A percentile compares a stretch with the other conserved stretches of the same genome.
These are phyloP conservation scores for Syngnathus floridae DNA, from an alignment of 2,113 vertebrate species.

Conservation along the genomic window DNA sequence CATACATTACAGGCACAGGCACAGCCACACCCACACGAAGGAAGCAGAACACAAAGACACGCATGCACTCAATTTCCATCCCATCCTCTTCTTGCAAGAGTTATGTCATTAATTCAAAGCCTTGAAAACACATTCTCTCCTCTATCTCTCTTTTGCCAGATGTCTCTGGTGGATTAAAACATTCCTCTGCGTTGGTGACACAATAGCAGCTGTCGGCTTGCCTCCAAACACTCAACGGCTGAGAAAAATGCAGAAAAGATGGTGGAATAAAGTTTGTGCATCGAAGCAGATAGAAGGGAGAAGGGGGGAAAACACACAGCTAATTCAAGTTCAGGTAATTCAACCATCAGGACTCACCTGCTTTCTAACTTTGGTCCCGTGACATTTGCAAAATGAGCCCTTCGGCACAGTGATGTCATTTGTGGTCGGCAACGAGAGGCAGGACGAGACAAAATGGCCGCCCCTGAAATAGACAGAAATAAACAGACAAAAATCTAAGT, in stretches of 20 bases:
- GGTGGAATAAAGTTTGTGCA: background rate
- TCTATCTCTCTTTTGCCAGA: background rate
- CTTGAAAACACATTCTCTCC: background rate
- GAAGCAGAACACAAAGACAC: background rate
- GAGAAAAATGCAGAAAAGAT: background rate
- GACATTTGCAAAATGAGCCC: too few relatives aligned
- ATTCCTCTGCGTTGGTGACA: background rate
- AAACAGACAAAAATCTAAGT: too few relatives aligned
- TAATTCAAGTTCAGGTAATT: background rate
- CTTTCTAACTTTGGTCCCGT: too few relatives aligned
- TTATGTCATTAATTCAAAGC: background rate
- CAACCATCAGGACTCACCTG: background rate
- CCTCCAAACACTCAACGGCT: background rate
- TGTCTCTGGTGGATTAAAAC: constrained; percentile 5
- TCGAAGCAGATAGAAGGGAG: background rate
- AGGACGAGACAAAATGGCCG: too few relatives aligned
- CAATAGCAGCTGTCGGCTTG: background rate
- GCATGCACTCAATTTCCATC: background rate
- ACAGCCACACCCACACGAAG: background rate
- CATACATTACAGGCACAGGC: background rate
- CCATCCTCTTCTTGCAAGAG: background rate
- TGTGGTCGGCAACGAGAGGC: too few relatives aligned
- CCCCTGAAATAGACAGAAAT: too few relatives aligned
- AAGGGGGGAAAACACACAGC: background rate
- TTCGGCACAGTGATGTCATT: too few relatives aligned